Conservation (phyloP, 2,113 vertebrate species). For the Triplophysa tibetana region DNA sequence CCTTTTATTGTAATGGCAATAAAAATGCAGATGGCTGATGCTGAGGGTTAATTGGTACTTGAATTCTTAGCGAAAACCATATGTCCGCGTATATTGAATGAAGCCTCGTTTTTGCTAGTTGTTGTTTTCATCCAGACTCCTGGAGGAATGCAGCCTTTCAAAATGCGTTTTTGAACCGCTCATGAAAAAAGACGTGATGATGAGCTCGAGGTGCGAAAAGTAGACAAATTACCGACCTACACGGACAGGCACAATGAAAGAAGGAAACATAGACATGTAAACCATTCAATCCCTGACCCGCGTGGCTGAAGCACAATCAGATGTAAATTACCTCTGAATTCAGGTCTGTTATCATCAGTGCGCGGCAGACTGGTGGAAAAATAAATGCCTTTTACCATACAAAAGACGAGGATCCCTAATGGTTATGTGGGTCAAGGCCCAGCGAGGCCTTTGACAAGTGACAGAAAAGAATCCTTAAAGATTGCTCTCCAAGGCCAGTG, state of each 20-base stretch:
- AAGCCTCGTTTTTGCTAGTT: background rate
- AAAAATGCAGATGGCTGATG: constrained; percentile 28
- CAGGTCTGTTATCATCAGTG: constrained; percentile 31
- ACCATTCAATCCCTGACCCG: constrained; percentile 44
- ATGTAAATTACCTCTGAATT: constrained; percentile 48
- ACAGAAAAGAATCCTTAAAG: constrained; percentile 29
- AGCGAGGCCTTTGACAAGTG: constrained; percentile 34
- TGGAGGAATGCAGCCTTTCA: constrained; percentile 22
- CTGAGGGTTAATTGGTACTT: constrained; percentile 12
- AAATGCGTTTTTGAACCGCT: background rate
- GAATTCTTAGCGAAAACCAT: constrained; percentile 2
- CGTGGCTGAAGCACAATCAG: constrained; percentile 42
- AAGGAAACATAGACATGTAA: constrained; percentile 46
- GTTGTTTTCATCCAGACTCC: constrained; percentile 4
- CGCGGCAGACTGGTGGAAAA: constrained; percentile 18
- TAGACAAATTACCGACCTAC: constrained; percentile 46
- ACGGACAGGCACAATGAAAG: constrained; percentile 21
- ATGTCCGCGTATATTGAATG: background rate
- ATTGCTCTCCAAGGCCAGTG: constrained; percentile 31
- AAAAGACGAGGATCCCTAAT: constrained; percentile 37
- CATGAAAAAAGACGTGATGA: constrained; percentile 19
- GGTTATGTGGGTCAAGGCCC: constrained; percentile 37
- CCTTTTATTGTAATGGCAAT: background rate
- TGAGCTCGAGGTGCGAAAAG: constrained; percentile 47
- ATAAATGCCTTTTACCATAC: constrained; percentile 23